Percentiles rank a stretch among this genome's conserved stretches.
Evolutionary conservation across 2,113 vertebrate species (phyloP).

Genomic region (Gasterosteus aculeatus): DNA sequence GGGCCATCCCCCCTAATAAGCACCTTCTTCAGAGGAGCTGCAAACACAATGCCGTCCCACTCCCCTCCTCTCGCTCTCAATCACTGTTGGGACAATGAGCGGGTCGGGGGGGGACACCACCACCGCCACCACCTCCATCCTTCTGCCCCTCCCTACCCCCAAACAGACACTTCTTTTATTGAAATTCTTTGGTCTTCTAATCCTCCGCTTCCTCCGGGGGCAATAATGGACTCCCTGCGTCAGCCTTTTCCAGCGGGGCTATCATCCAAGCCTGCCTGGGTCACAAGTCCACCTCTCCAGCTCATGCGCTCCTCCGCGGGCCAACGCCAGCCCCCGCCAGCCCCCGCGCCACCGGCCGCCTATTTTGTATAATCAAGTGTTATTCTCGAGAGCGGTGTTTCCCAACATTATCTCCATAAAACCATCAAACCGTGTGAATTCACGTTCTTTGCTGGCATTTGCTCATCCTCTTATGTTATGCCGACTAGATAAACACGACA

Average conservation of each 20-base stretch:
- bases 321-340: neutral
- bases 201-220: constrained; percentile 85
- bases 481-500: too few relatives aligned
- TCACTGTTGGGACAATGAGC: constrained; percentile 83
- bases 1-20: constrained; percentile 77
- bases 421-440: too few relatives aligned
- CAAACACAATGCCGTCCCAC: constrained; percentile 81
- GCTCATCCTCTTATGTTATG: too few relatives aligned
- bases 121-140: constrained; percentile 59
- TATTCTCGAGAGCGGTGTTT: neutral
- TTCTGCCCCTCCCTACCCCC: constrained; percentile 78
- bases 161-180: constrained; percentile 89
- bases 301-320: constrained; percentile 28
- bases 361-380: too few relatives aligned
- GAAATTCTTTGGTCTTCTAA: constrained; percentile 87
- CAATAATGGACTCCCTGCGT: constrained; percentile 84
- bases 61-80: constrained; percentile 84
- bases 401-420: neutral
- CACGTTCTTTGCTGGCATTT: too few relatives aligned
- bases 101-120: constrained; percentile 31
- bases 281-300: constrained; percentile 75
- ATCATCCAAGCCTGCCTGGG: constrained; percentile 73
- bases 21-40: constrained; percentile 77
- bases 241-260: constrained; percentile 83
- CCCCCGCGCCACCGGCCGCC: too few relatives aligned